Base-by-base conservation (phyloP, 1,140 invertebrate species). In the Drosophila subobscura region DNA sequence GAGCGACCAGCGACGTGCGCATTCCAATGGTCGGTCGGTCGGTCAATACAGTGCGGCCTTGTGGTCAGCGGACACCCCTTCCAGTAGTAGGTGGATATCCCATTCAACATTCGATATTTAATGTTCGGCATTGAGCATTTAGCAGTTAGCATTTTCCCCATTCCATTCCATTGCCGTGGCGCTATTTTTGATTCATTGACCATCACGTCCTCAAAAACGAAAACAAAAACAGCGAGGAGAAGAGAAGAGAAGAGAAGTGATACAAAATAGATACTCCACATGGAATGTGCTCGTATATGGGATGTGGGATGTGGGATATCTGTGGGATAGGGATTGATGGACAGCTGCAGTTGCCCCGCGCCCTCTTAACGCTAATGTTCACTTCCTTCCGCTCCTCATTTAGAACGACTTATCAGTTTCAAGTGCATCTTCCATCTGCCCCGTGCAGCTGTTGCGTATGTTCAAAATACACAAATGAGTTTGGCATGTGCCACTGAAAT, bases 381-480 rank as follows among this genome's bases (percentile, higher is more conserved):
- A 81, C 81, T 86, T 86, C 81, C 83, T 86, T 86, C 81, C 81
- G 83, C 83, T 71, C 64, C 63, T 56, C 44, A 40, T 53, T 65
- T 29, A 71, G 75, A 46, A 67, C 50, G 54, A 55, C 50, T 59
- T 6, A 52, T 41, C 51, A 23, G 49, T 23, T 52, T 71, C 53
- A 59, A 77, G 49, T 71, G 72, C 60, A 67, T 22, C 52, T 16
- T 64, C 65, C 72, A 61, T 72, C 60, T 66, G 65, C 56, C 5
- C 7, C 12, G 60, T 58, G 65, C 55, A 61, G 58, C 41, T 37
- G 60, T 44, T 49, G 72, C 63, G 52, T 74, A 55, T 74, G 41
- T 77, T 89, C 72, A 89, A 89, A 79, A 81, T 89, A 89, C 53
- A 54, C 51, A 81, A 89, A 89, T 89, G 86, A 52, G 71, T 77